These are phyloP conservation scores for Scelioninae gen. 1 DNA, from an alignment of 2,888 invertebrate species.

Conservation along the genomic window DNA sequence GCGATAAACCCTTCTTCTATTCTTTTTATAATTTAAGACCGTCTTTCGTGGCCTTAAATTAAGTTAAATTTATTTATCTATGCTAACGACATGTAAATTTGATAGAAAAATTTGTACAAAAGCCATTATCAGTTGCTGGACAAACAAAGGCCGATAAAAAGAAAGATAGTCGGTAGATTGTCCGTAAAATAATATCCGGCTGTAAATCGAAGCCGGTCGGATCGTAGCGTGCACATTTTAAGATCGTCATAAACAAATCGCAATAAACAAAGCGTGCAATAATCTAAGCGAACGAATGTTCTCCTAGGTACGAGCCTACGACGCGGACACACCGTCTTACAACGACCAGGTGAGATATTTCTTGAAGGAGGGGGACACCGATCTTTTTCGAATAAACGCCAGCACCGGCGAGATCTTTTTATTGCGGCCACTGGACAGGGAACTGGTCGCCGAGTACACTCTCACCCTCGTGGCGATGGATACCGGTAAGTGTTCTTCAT, in stretches of 20 bases:
- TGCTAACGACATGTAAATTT: no score
- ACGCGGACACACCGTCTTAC: constrained; percentile 95
- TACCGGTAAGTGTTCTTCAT: constrained; percentile 89
- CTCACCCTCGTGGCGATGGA: constrained; percentile 96
- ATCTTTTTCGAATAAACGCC: constrained; percentile 95
- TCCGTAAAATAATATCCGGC: constrained; percentile 30
- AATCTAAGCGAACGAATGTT: constrained; percentile 57
- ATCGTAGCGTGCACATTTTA: constrained; percentile 44
- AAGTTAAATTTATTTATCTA: no score
- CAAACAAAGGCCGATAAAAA: no score
- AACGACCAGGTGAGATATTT: constrained; percentile 96
- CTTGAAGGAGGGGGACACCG: constrained; percentile 96
- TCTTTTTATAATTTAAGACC: no score
- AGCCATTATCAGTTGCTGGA: neutral
- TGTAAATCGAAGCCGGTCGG: constrained; percentile 20
- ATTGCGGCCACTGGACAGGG: constrained; percentile 92
- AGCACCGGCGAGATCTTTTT: constrained; percentile 95
- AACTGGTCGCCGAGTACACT: constrained; percentile 92
- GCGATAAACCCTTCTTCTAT: no score
- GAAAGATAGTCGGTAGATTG: neutral
- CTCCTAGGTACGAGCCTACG: constrained; percentile 91
- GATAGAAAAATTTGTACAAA: no score
- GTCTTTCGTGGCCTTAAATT: no score
- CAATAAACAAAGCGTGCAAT: constrained; percentile 64
- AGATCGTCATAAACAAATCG: constrained; percentile 55